Percentiles rank a stretch among this genome's conserved stretches.
Evolutionary conservation across 2,888 invertebrate genomes (phyloP).

Genomic region (Caenorhabditis macrosperma): DNA sequence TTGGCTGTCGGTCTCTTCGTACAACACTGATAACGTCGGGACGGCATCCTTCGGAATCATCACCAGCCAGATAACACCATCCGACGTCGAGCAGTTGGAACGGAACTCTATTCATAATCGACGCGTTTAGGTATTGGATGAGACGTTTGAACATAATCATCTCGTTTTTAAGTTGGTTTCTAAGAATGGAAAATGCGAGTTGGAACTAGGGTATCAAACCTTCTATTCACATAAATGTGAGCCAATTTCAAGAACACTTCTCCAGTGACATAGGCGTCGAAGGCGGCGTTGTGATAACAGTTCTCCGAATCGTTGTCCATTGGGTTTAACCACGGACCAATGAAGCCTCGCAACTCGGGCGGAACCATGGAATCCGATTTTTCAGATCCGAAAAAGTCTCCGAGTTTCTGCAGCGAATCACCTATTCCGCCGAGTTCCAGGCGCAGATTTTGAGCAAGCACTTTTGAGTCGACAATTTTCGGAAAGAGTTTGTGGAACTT

Average conservation of each 20-base stretch:
- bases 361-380: conserved; percentile 33
- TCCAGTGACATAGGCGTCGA: conserved; percentile 49
- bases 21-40: conserved; percentile 43
- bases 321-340: conserved; percentile 26
- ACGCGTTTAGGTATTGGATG: conserved; percentile 11
- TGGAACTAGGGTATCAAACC: conserved; percentile 1
- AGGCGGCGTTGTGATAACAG: conserved; percentile 45
- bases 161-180: conserved; percentile 15
- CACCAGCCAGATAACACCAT: conserved; percentile 27
- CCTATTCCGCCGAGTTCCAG: conserved; percentile 20
- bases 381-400: conserved; percentile 34
- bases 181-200: background rate
- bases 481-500: conserved; percentile 28
- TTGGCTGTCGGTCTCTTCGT: conserved; percentile 8
- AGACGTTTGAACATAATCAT: conserved; percentile 26
- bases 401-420: conserved; percentile 31
- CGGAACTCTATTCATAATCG: conserved; percentile 34
- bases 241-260: conserved; percentile 49
- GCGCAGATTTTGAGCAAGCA: conserved; percentile 27
- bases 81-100: conserved; percentile 43
- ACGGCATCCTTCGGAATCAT: conserved; percentile 30
- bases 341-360: conserved; percentile 31
- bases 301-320: conserved; percentile 25
- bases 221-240: conserved; percentile 29
- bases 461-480: conserved; percentile 35